Evolutionary conservation across 2,797 vertebrate species (phyloP), one percentile per base, ranked within the genome.

Genomic region (Lepus townsendii): DNA sequence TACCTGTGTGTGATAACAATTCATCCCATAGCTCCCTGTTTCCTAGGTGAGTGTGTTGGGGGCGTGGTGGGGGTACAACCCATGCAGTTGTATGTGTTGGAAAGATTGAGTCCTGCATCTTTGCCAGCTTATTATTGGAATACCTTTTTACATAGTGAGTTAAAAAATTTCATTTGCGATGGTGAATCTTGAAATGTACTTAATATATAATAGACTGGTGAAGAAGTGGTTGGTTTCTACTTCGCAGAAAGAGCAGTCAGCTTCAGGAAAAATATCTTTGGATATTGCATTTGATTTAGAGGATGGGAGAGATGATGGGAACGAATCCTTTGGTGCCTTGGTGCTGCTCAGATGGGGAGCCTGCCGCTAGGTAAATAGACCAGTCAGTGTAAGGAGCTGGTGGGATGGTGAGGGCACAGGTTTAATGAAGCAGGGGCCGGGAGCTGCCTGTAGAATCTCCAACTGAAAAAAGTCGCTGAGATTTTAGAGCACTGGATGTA

Each of bases 41-140:
- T 76, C 77, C 83, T 22, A 42, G 62, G 3, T 24, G 32, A 27
- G 24, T 35, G 69, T 30, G n/a, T 57, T n/a, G 8, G 32, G 16
- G 1, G 19, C 4, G 2, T 42, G 19, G 1, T 5, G 22, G 22
- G 22, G 5, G 11, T 22, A 13, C 8, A 11, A 9, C 5, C 16
- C 16, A 9, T 32, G 10, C 26, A 3, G 10, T 38, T 27, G 7
- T 20, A 9, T 20, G 22, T 26, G 38, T 54, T 19, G 20, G 62
- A 47, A 26, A 75, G 57, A 73, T 26, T 3, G 52, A 76, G 13
- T 62, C 2, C 10, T 7, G 0, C 65, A 3, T 66, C 24, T 62
- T 27, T 63, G 68, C 7, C 7, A 62, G 38, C 87, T 89, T 11
- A 5, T 47, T 63, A 3, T 65, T 66, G 50, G 24, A 83, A n/a